phyloP scores from a whole-genome alignment of 2,797 vertebrate genomes.

The Schizopygopsis pylzovi region DNA sequence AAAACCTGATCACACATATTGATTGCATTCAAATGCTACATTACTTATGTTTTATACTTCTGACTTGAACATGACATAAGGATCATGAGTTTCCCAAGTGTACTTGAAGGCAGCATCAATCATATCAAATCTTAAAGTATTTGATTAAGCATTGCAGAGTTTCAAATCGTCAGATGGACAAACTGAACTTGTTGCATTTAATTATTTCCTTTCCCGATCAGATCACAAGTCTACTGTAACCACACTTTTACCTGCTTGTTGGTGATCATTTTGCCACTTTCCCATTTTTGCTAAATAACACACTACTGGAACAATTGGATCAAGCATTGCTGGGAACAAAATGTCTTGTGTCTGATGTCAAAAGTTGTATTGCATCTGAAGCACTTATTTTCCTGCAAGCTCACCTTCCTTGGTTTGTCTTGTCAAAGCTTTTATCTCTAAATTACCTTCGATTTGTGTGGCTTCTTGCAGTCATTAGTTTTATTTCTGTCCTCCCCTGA shows the following conservation, averaged over 20 bases:
- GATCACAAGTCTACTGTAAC: not conserved
- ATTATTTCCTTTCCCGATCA: not conserved
- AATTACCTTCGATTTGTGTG: constrained; percentile 45
- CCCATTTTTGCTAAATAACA: not conserved
- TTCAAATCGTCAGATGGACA: not conserved
- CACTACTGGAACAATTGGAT: constrained; percentile 1
- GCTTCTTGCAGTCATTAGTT: constrained; percentile 49
- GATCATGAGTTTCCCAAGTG: too few species aligned
- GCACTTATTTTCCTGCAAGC: constrained; percentile 47
- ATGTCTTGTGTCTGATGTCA: constrained; percentile 50
- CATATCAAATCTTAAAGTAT: too few species aligned
- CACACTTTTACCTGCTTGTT: not conserved
- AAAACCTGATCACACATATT: too few species aligned
- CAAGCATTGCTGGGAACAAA: constrained; percentile 17
- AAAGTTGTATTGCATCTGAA: constrained; percentile 37
- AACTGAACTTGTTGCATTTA: too few species aligned
- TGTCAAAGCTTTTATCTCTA: constrained; percentile 53
- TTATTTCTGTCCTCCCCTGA: constrained; percentile 31
- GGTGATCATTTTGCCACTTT: not conserved
- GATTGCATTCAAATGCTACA: too few species aligned
- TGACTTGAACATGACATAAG: too few species aligned
- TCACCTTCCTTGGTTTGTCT: constrained; percentile 37
- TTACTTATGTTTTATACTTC: too few species aligned
- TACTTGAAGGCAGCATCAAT: too few species aligned
- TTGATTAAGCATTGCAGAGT: not conserved